These are phyloP conservation scores for Acipenser oxyrinchus DNA, from an alignment of 2,797 vertebrate species.

Conservation along the genomic window DNA sequence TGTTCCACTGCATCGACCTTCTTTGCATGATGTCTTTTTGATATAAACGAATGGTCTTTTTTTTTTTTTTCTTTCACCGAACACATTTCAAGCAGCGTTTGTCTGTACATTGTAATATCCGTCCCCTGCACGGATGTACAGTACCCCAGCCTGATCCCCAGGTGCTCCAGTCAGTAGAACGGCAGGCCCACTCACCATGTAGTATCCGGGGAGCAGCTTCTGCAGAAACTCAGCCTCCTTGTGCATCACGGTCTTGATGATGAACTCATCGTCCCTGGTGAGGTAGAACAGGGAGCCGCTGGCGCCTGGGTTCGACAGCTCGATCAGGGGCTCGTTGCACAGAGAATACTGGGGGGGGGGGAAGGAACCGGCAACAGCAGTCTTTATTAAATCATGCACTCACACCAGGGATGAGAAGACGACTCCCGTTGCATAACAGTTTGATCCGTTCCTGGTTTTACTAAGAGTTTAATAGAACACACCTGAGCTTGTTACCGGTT, in stretches of 20 bases:
- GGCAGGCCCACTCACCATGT: constrained; percentile 68
- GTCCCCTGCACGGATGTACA: no score
- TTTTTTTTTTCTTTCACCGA: no score
- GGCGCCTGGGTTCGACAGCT: constrained; percentile 91
- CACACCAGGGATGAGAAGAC: neutral
- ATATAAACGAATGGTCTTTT: no score
- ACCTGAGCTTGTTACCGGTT: no score
- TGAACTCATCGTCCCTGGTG: constrained; percentile 94
- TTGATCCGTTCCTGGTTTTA: no score
- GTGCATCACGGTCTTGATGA: constrained; percentile 98
- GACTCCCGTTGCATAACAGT: no score
- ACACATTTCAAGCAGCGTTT: no score
- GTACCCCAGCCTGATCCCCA: neutral
- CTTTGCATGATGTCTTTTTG: no score
- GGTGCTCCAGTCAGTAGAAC: neutral
- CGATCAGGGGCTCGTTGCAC: constrained; percentile 92
- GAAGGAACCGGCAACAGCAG: constrained; percentile 15
- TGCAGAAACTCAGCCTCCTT: constrained; percentile 97
- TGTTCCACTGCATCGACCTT: no score
- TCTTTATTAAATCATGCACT: constrained; percentile 20
- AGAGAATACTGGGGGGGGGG: constrained; percentile 73
- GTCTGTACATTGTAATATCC: no score
- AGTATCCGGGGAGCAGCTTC: constrained; percentile 95
- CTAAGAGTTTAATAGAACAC: no score
- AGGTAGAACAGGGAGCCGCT: constrained; percentile 96